A percentile compares a stretch with the other conserved stretches of the same genome.
Evolutionary conservation across 2,797 vertebrate genomes (phyloP).

Genomic region (Syndactyla subalaris): DNA sequence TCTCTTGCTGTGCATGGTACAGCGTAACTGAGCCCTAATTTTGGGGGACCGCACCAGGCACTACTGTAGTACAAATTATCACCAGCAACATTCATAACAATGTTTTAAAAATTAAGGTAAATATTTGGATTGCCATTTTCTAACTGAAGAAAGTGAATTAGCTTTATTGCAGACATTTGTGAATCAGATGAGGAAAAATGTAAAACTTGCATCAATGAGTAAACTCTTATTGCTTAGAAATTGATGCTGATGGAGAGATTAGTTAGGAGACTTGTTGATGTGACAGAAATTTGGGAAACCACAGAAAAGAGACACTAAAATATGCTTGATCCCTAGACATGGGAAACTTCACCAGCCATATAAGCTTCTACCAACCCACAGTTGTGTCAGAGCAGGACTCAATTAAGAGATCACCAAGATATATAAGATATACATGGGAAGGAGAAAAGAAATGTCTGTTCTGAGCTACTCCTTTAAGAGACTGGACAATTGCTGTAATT

Average conservation of each 20-base stretch:
- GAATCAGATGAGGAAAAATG: neutral
- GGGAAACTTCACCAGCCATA: neutral
- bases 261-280: neutral
- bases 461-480: neutral
- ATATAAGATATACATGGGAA: fast-evolving
- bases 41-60: neutral
- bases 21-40: neutral
- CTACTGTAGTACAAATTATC: neutral
- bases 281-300: neutral
- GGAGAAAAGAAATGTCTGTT: neutral
- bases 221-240: neutral
- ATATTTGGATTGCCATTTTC: neutral
- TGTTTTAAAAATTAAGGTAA: neutral
- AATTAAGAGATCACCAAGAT: neutral
- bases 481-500: neutral
- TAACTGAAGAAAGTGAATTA: neutral
- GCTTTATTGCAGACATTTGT: neutral
- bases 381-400: neutral
- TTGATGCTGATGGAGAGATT: neutral
- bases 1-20: neutral
- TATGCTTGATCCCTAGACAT: neutral
- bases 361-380: neutral
- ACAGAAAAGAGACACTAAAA: neutral
- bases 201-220: neutral
- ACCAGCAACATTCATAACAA: neutral